phyloP scores from a whole-genome alignment of 2,797 vertebrate species.

The Rhadinocentrus ornatus region DNA sequence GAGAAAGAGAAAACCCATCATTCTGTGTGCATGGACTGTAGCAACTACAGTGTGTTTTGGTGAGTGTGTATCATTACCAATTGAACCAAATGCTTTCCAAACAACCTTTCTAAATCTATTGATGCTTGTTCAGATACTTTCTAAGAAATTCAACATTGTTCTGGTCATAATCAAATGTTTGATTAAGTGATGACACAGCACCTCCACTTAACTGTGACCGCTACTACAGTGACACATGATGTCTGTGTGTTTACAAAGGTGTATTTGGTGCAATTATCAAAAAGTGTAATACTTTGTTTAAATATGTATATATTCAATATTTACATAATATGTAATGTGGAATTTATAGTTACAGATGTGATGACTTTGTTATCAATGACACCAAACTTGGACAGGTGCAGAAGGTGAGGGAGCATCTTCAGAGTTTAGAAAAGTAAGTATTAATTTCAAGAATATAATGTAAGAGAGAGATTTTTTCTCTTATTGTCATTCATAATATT shows the following conservation, averaged over 20 bases:
- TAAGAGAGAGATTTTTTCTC: not conserved
- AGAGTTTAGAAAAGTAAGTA: slow-evolving; percentile 97
- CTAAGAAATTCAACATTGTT: not conserved
- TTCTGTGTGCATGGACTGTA: slow-evolving; percentile 98
- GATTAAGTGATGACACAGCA: not conserved
- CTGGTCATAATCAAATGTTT: not conserved
- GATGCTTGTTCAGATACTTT: not conserved
- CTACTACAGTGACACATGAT: not conserved
- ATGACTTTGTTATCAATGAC: slow-evolving; percentile 98
- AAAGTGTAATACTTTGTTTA: not conserved
- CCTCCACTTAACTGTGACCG: no score
- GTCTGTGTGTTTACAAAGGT: not conserved
- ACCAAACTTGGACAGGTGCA: slow-evolving; percentile 95
- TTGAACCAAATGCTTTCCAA: not conserved
- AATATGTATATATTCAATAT: no score
- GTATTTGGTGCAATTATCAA: not conserved
- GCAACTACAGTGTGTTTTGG: slow-evolving; percentile 97
- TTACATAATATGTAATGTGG: slow-evolving; percentile 3
- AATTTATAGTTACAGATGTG: slow-evolving; percentile 93
- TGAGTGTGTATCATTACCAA: slow-evolving; percentile 72
- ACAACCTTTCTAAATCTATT: not conserved
- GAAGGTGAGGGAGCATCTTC: slow-evolving; percentile 95
- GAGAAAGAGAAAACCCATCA: slow-evolving; percentile 89
- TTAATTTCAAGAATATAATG: not conserved
- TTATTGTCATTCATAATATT: not conserved